Evolutionary conservation across 2,888 invertebrate genomes (phyloP), one percentile per base, ranked within the genome.

Genomic region (Dicyrtomina minuta): DNA sequence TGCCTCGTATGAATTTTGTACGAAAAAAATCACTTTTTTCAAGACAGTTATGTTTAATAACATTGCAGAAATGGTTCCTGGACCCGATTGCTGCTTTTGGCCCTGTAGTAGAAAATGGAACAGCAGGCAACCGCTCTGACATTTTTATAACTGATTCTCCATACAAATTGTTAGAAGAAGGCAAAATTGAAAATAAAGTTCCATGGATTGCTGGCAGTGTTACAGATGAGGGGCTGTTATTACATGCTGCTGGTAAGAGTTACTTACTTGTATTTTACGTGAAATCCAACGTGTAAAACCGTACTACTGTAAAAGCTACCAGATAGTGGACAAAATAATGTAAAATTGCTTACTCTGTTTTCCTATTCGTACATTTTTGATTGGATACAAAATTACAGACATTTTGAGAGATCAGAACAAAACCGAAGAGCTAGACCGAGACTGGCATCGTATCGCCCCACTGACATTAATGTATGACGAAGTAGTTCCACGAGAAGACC

Each of bases 51-150:
- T 17, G n/a, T n/a, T n/a, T n/a, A n/a, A n/a, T n/a, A n/a, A n/a
- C n/a, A n/a, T 60, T 43, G 10, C 2, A 62, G 62, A 55, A 65
- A 53, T 65, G 65, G 65, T 27, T 41, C n/a, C 41, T 26, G 10
- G 65, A 53, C 44, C 65, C 65, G 4, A 53, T 65, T 13, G 65
- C 65, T 22, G 65, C 65, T n/a, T 65, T 65, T 55, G 65, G 65
- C 15, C 65, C 65, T 8, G 65, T 65, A 15, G 20, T 65, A 1
- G 65, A 65, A 55, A 61, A 61, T 61, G 39, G 15, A 10, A 44
- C 61, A 15, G 15, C 24, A 3, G 22, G 8, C 8, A 33, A 15
- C 1, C 8, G 8, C 20, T 10, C n/a, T 4, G n/a, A 55, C 24
- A 12, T 51, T 10, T 65, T 65, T 41, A 6, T 55, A 4, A 41